phyloP scores from a whole-genome alignment of 2,888 invertebrate species.

The Pimpla rufipes region DNA sequence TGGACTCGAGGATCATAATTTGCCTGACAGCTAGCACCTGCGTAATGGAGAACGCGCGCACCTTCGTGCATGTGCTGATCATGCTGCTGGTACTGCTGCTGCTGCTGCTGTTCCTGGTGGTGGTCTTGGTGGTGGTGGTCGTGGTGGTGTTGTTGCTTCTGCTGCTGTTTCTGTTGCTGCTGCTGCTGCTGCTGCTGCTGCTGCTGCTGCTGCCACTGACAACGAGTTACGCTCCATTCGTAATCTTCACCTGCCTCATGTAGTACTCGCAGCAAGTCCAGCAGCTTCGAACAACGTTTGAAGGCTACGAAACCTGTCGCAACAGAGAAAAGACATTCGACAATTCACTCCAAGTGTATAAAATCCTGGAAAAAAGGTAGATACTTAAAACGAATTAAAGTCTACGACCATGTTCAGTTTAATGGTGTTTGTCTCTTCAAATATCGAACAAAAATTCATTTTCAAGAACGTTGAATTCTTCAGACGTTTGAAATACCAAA shows the following conservation, averaged over 20 bases:
- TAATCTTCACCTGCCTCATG: slow-evolving; percentile 58
- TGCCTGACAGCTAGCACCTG: slow-evolving; percentile 69
- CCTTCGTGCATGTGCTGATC: slow-evolving; percentile 46
- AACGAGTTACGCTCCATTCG: slow-evolving; percentile 52
- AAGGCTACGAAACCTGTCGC: slow-evolving; percentile 25
- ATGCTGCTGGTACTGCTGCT: slow-evolving; percentile 30
- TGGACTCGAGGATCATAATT: slow-evolving; percentile 73
- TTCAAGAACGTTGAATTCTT: too few species aligned
- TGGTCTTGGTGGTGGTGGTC: too few species aligned
- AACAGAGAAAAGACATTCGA: slow-evolving; percentile 14
- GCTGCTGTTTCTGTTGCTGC: slow-evolving; percentile 28
- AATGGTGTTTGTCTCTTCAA: too few species aligned
- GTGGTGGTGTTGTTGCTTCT: slow-evolving; percentile 46
- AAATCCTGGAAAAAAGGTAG: not conserved
- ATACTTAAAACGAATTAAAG: not conserved
- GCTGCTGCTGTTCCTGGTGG: slow-evolving; percentile 35
- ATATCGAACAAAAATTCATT: too few species aligned
- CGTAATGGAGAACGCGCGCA: slow-evolving; percentile 65
- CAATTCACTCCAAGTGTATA: not conserved
- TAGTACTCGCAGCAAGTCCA: slow-evolving; percentile 30
- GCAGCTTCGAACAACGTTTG: slow-evolving; percentile 29
- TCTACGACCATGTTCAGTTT: too few species aligned
- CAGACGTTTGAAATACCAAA: not conserved
- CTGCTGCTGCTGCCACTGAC: slow-evolving; percentile 35
- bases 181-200: slow-evolving; percentile 32